Evolutionary conservation across 2,113 vertebrate species (phyloP).

Genomic region (Bufo bufo): DNA sequence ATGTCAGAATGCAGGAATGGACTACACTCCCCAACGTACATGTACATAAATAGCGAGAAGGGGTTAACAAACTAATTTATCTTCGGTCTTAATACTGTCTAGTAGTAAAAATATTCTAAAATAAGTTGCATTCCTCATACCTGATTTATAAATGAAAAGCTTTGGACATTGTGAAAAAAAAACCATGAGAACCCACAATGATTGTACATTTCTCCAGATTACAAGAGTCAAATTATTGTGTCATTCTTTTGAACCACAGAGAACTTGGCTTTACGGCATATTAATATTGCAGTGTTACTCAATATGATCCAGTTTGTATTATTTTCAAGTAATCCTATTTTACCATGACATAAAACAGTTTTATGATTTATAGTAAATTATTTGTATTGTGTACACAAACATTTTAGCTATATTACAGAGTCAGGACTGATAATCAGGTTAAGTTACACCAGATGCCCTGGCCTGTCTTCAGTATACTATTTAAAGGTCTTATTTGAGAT

Average conservation of each 20-base stretch:
- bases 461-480: conserved; percentile 21
- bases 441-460: conserved; percentile 46
- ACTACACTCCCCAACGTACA: too few relatives aligned
- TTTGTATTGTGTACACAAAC: conserved; percentile 50
- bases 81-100: too few relatives aligned
- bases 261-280: conserved; percentile 11
- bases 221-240: conserved; percentile 7
- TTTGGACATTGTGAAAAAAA: not conserved
- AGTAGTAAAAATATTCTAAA: not conserved
- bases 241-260: conserved; percentile 37
- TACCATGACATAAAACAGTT: conserved; percentile 42
- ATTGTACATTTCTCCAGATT: conserved; percentile 22
- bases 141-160: not conserved
- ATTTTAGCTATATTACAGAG: conserved; percentile 41
- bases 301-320: conserved; percentile 43
- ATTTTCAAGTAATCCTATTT: conserved; percentile 47
- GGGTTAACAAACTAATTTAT: too few relatives aligned
- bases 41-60: too few relatives aligned
- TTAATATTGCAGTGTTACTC: conserved; percentile 37
- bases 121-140: not conserved
- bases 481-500: not conserved
- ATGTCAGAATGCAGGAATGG: too few relatives aligned
- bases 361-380: conserved; percentile 47
- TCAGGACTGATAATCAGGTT: conserved; percentile 35
- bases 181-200: conserved; percentile 17